Evolutionary conservation across 2,797 vertebrate species (phyloP), one percentile per base, ranked within the genome.

Genomic region (Cossypha caffra): DNA sequence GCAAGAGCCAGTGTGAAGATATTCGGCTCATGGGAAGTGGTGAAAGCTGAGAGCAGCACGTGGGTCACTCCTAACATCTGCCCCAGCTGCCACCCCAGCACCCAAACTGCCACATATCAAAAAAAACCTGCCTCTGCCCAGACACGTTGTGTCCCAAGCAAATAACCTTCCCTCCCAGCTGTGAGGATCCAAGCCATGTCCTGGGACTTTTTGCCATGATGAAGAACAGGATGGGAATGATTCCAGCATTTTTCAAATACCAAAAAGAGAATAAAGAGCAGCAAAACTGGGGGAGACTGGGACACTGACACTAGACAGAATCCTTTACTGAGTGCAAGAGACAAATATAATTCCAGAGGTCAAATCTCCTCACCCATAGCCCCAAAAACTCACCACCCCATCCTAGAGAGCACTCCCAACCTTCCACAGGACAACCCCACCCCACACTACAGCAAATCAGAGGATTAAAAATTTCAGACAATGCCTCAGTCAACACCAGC

Each of bases 31-130:
- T 9, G 25, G 58, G 37, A 63, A 8, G 33, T 61, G 50, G 45
- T 55, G 62, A 71, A 62, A 35, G 61, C 38, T 3, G 1, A 67
- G 24, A 67, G 45, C 50, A 79, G 68, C 2, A 6, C 13, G 0
- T 0, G 0, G 40, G 38, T 28, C 64, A 20, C 23, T 58, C 18
- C 62, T 20, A 33, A 31, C 9, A 1, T 0, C 38, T 57, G 28
- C 62, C 42, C 47, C 51, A 73, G 51, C 54, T 80, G 31, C 42
- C 40, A 51, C 15, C 24, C 51, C 59, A 38, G 37, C 33, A 33
- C 8, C 45, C 3, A 0, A 61, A 43, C 33, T 29, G 38, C 47
- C 51, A 31, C 20, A 8, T 3, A 14, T 2, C 23, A 3, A 0
- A 69, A 66, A 8, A 63, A 31, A 13, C 4, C 54, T 29, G 4